Evolutionary conservation across 2,888 invertebrate genomes (phyloP).

Genomic region (Trachelus tabidus): DNA sequence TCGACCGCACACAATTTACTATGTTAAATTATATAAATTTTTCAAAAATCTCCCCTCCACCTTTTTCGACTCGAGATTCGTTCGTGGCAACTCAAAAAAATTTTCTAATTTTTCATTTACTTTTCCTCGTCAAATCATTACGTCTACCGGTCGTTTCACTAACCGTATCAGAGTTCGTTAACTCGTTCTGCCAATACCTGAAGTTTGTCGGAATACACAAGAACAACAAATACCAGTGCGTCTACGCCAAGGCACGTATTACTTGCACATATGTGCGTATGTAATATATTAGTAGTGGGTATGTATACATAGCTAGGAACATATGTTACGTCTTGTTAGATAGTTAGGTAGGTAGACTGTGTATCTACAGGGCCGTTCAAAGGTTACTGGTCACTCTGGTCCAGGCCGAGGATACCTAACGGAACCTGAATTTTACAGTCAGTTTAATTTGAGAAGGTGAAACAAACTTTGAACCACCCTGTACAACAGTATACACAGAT

Average conservation of each 20-base stretch:
- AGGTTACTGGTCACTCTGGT: neutral
- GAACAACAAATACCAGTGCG: neutral
- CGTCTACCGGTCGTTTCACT: neutral
- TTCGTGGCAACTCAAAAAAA: neutral
- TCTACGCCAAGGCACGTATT: neutral
- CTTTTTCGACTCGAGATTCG: rapidly evolving
- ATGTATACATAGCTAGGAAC: neutral
- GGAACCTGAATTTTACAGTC: too few species aligned
- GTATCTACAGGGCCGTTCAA: neutral
- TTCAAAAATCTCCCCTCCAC: neutral
- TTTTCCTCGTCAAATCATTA: neutral
- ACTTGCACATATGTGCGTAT: neutral
- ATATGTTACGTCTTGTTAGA: neutral
- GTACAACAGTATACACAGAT: too few species aligned
- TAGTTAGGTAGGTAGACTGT: neutral
- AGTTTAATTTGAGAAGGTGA: too few species aligned
- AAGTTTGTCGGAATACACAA: neutral
- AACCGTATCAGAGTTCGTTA: neutral
- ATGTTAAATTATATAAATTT: neutral
- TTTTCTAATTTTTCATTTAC: too few species aligned
- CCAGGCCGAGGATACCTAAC: too few species aligned
- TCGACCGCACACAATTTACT: neutral
- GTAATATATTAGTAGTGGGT: neutral
- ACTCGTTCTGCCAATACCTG: neutral
- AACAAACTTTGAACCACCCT: too few species aligned